Percentiles rank a stretch among this genome's conserved stretches.
Conservation (phyloP, 1,140 invertebrate species). For the Battus philenor region DNA sequence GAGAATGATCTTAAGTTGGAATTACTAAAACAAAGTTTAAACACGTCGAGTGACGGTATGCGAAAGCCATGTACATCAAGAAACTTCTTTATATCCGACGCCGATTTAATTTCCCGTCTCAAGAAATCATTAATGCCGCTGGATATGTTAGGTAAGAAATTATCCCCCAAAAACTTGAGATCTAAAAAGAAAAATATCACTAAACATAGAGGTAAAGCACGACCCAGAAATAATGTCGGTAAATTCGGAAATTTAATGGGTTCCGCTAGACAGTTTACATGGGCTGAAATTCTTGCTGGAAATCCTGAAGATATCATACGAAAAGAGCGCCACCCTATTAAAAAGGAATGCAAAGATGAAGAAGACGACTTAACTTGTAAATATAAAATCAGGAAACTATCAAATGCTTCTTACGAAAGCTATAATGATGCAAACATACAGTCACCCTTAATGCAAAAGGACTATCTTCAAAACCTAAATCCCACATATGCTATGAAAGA, state of each 20-base stretch:
- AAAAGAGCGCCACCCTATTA: constrained; percentile 54
- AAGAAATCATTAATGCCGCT: constrained; percentile 66
- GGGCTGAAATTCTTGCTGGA: constrained; percentile 76
- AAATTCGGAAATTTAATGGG: constrained; percentile 75
- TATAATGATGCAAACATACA: constrained; percentile 45
- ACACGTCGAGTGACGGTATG: constrained; percentile 61
- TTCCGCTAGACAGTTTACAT: constrained; percentile 72
- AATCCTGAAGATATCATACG: constrained; percentile 77
- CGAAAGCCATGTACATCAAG: constrained; percentile 65
- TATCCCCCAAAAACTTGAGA: constrained; percentile 69
- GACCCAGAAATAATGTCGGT: constrained; percentile 65
- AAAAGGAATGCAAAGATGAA: constrained; percentile 45
- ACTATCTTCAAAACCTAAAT: constrained; percentile 69
- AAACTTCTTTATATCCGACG: constrained; percentile 72
- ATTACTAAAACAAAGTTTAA: constrained; percentile 61
- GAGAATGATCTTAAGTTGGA: constrained; percentile 70
- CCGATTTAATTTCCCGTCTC: constrained; percentile 61
- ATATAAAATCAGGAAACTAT: constrained; percentile 67
- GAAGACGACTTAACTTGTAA: constrained; percentile 62
- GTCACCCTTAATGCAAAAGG: constrained; percentile 60
- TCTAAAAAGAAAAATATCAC: constrained; percentile 66
- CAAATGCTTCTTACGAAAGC: constrained; percentile 53
- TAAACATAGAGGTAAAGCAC: constrained; percentile 59
- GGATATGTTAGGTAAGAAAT: constrained; percentile 66
- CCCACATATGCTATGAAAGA: constrained; percentile 78